These are phyloP conservation scores for Machaerirhynchus nigripectus DNA, from an alignment of 2,113 vertebrate species.

Conservation along the genomic window DNA sequence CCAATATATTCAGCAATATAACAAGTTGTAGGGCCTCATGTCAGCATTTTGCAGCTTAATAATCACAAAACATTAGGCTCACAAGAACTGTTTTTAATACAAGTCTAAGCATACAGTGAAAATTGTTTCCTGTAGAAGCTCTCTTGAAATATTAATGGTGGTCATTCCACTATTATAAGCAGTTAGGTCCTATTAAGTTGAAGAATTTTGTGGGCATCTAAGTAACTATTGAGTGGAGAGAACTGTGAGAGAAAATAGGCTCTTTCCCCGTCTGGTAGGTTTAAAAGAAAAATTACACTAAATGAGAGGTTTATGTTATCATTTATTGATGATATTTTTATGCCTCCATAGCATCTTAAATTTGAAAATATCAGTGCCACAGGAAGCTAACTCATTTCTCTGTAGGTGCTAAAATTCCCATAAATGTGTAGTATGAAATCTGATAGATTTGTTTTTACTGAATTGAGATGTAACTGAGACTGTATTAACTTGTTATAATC, in stretches of 20 bases:
- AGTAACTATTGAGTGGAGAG: neutral
- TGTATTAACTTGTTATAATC: neutral
- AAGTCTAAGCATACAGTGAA: neutral
- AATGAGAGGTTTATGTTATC: neutral
- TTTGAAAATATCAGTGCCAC: neutral
- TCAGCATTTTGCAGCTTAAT: neutral
- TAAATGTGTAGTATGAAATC: neutral
- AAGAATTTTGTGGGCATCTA: neutral
- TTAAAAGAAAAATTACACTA: neutral
- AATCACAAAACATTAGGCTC: neutral
- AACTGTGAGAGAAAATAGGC: neutral
- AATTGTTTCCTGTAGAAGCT: neutral
- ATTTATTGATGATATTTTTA: neutral
- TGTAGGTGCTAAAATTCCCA: slow-evolving; percentile 7
- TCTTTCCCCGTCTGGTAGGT: neutral
- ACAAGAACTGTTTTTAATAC: neutral
- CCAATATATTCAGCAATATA: no score
- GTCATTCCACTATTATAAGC: neutral
- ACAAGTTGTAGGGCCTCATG: neutral
- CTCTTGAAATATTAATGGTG: neutral
- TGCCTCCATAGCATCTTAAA: neutral
- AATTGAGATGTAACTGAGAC: neutral
- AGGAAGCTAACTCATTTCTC: neutral
- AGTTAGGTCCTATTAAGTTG: neutral
- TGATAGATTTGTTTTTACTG: neutral